Base-by-base conservation (phyloP, 2,113 vertebrate species). In the Colaptes auratus region DNA sequence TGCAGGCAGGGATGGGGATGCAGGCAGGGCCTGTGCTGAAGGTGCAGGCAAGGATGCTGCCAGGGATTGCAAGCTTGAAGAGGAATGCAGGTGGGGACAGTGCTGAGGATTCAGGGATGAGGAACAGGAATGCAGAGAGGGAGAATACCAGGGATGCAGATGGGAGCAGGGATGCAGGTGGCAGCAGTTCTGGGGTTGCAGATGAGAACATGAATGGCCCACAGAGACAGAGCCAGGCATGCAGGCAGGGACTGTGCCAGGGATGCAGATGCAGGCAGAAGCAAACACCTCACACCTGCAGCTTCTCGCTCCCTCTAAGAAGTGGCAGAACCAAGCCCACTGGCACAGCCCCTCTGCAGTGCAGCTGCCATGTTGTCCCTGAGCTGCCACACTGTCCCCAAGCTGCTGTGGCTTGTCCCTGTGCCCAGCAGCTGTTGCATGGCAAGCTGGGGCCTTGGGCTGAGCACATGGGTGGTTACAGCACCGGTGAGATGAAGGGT, bases 381-480 rank as follows among this genome's bases (percentile, higher is more conserved):
- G 23, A 2, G 28, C 28, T 79, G 83, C 72, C 56, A 16, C 6
- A 0, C 44, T 44, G 76, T 48, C 44, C 84, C 70, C 70, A 28
- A 2, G 25, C 55, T 31, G 55, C 63, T 31, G 75, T 2, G 2
- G 12, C 48, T 69, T 24, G 64, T 86, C 56, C 56, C 28, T n/a
- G 1, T 1, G 3, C 28, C 63, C 14, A 0, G 12, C 1, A 17
- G 63, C 39, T 44, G 33, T 8, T 23, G 70, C 4, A 0, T 6
- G 42, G 31, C 7, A 31, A 69, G 70, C 17, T 2, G 9, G 46
- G 48, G 44, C 52, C 66, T 66, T 2, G 6, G 55, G 25, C 30
- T 2, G 7, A 61, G 61, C 75, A 24, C 6, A 8, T 5, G 55
- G 55, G 48, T 0, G 7, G 28, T 4, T 48, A 75, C 55, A 18